These are phyloP conservation scores for Gadus chalcogrammus DNA, from an alignment of 2,113 vertebrate genomes.

Conservation along the genomic window DNA sequence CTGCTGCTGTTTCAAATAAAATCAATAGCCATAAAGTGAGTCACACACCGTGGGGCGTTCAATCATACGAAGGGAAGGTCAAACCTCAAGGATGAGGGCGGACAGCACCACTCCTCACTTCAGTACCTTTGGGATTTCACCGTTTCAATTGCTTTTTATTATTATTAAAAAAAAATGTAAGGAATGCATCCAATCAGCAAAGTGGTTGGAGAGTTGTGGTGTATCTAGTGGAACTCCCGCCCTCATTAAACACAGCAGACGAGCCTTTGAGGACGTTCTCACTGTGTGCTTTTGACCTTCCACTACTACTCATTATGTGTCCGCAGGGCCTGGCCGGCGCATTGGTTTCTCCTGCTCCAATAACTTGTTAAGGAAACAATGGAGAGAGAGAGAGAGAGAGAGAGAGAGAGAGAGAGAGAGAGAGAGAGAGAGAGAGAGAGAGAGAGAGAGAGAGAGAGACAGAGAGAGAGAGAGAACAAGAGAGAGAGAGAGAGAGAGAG, in stretches of 20 bases:
- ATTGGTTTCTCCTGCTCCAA: conserved; percentile 49
- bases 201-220: too few relatives aligned
- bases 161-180: too few relatives aligned
- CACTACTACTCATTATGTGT: conserved; percentile 28
- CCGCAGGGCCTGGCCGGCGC: conserved; percentile 35
- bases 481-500: conserved; percentile 45
- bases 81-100: conserved; percentile 2
- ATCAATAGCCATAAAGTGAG: conserved; percentile 32
- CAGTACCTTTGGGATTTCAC: too few relatives aligned
- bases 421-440: too few relatives aligned
- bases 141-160: too few relatives aligned
- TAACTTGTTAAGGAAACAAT: conserved; percentile 52
- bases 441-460: too few relatives aligned
- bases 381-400: conserved; percentile 24
- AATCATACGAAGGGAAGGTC: conserved; percentile 7
- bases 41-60: conserved; percentile 13
- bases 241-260: conserved; percentile 1
- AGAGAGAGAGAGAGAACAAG: neutral
- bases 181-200: too few relatives aligned
- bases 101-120: neutral
- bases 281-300: conserved; percentile 53
- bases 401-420: conserved; percentile 35
- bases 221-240: too few relatives aligned
- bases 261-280: conserved; percentile 13
- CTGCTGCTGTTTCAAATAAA: conserved; percentile 10